Evolutionary conservation across 2,113 vertebrate genomes (phyloP), one percentile per base, ranked within the genome.

Genomic region (Rhodinocichla rosea): DNA sequence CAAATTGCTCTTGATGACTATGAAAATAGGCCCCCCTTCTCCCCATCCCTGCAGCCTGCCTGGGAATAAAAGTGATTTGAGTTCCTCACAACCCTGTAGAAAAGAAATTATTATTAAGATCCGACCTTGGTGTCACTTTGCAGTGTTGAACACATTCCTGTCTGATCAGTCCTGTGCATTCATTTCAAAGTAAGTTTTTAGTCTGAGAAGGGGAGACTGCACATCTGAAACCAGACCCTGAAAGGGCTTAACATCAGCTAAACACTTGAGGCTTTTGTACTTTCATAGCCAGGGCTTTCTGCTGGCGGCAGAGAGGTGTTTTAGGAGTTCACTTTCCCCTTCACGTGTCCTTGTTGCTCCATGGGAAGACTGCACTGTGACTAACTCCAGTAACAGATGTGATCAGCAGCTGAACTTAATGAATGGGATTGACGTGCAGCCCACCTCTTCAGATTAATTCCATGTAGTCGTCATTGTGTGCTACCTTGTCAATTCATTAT

Each of bases 401-500:
- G 69, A 69, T 77, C 35, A 42, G 75, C 64, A 91, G 64, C 23
- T 76, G 50, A 87, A 69, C 15, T 44, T 32, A 21, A 40, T 23
- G 32, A 86, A 69, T 56, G 50, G 55, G 69, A 93, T 8, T 30
- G 93, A 93, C 0, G 12, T 93, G 90, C 77, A 89, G 57, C 75
- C 83, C 93, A 83, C 77, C 75, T 89, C 82, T 77, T 74, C 49
- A 73, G 15, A 20, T 83, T 1, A 94, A 62, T 74, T 91, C 87
- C 42, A 52, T 67, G 76, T 91, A 89, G 83, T 75, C 2, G 50
- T 96, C 69, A 37, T 47, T 52, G 83, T 95, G 94, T 95, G 90
- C 84, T 94, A 83, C 60, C 91, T 55, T n/a, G 60, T 96, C 89
- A 47, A 37, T 92, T 94, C 64, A 60, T 92, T 83, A 77, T 13